Percentiles rank a stretch among this genome's conserved stretches.
These are phyloP conservation scores for Drosophila tanythrix DNA, from an alignment of 2,888 invertebrate genomes.

Conservation along the genomic window DNA sequence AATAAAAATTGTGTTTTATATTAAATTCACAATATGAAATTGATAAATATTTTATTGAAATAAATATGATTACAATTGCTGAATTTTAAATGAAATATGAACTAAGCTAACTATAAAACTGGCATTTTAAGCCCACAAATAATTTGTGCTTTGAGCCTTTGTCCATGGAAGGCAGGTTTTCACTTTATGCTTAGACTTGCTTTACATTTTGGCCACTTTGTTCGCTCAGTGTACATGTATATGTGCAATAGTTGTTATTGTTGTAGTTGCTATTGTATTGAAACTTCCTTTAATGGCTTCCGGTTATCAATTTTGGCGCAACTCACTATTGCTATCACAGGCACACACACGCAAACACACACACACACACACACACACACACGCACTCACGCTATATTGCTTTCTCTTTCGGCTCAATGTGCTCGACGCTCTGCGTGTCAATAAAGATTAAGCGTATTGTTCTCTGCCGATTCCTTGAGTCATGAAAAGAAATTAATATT, in stretches of 20 bases:
- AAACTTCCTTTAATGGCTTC: slow-evolving; percentile 80
- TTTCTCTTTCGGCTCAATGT: slow-evolving; percentile 11
- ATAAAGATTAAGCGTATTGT: slow-evolving; percentile 78
- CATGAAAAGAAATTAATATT: slow-evolving; percentile 79
- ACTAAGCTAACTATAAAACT: not conserved
- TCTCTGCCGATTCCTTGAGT: slow-evolving; percentile 72
- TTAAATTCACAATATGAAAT: not conserved
- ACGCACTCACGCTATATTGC: not conserved
- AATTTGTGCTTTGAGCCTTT: not conserved
- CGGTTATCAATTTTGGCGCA: slow-evolving; percentile 78
- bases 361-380: not conserved
- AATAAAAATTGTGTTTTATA: not conserved
- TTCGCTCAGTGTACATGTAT: slow-evolving; percentile 26
- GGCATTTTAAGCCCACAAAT: not conserved
- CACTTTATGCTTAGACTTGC: not conserved
- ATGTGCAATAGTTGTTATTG: slow-evolving; percentile 17
- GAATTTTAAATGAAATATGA: not conserved
- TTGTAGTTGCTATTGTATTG: slow-evolving; percentile 62
- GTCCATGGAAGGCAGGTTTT: not conserved
- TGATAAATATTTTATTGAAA: not conserved
- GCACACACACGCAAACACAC: not conserved
- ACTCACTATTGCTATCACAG: slow-evolving; percentile 39
- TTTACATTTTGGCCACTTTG: no score
- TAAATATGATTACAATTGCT: not conserved
- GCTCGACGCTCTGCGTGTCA: slow-evolving; percentile 67